phyloP scores from a whole-genome alignment of 2,113 vertebrate species.

The Poeciliopsis turrubarensis region DNA sequence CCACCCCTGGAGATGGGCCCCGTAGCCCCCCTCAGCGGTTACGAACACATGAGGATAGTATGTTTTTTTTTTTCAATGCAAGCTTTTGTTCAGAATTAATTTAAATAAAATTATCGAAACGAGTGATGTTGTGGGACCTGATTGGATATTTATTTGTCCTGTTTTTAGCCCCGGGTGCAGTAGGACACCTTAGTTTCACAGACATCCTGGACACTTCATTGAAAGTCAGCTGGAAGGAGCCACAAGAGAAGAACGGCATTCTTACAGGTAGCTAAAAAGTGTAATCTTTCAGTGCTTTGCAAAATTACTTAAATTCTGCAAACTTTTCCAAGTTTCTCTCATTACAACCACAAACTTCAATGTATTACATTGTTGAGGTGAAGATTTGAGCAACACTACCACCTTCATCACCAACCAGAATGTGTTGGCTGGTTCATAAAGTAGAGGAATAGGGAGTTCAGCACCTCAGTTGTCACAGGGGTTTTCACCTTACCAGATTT shows the following conservation, averaged over 20 bases:
- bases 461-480: too few species aligned
- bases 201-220: constrained; percentile 97
- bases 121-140: constrained; percentile 1
- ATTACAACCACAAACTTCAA: not conserved
- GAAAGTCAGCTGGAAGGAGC: constrained; percentile 98
- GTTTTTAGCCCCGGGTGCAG: constrained; percentile 88
- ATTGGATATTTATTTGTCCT: not conserved
- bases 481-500: too few species aligned
- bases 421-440: not conserved
- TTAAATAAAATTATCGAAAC: constrained; percentile 3
- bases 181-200: constrained; percentile 95
- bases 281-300: not conserved
- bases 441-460: too few species aligned
- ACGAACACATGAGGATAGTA: constrained; percentile 97
- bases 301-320: not conserved
- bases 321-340: not conserved
- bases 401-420: not conserved
- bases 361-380: not conserved
- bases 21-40: constrained; percentile 88
- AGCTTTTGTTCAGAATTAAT: not conserved
- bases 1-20: constrained; percentile 94
- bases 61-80: constrained; percentile 57
- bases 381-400: not conserved
- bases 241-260: constrained; percentile 92
- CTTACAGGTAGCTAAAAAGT: constrained; percentile 84